phyloP scores from a whole-genome alignment of 2,888 invertebrate genomes.

The Drosophila limbata region DNA sequence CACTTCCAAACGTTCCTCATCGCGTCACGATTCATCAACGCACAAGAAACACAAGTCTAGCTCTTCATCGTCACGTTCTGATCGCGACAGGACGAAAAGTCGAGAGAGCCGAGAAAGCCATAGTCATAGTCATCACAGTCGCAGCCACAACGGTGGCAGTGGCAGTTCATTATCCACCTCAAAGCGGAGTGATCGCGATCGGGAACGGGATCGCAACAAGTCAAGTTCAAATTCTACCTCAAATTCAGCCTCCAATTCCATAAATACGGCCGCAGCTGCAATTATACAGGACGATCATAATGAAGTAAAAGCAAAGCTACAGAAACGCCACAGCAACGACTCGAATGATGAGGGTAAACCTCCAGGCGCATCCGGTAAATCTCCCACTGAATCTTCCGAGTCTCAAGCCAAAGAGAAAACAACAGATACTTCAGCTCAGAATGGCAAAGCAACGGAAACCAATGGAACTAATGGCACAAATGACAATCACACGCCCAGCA shows the following conservation, averaged over 20 bases:
- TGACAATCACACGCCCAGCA: conserved; percentile 1
- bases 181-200: conserved; percentile 52
- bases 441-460: conserved; percentile 44
- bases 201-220: conserved; percentile 57
- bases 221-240: conserved; percentile 42
- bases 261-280: conserved; percentile 12
- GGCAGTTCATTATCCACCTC: conserved; percentile 58
- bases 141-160: conserved; percentile 57
- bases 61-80: conserved; percentile 69
- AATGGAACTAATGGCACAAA: conserved; percentile 28
- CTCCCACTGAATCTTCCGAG: conserved; percentile 17
- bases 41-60: conserved; percentile 64
- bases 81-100: conserved; percentile 49
- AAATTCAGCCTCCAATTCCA: conserved; percentile 39
- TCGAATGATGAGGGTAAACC: conserved; percentile 90
- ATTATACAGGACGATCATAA: conserved; percentile 88
- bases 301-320: conserved; percentile 71
- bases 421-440: conserved; percentile 34
- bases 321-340: conserved; percentile 91
- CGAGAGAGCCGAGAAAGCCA: conserved; percentile 28
- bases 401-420: conserved; percentile 29
- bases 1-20: conserved; percentile 62
- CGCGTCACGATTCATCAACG: conserved; percentile 55
- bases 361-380: conserved; percentile 45
- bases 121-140: conserved; percentile 54